Percentiles rank a stretch among this genome's conserved stretches.
Evolutionary conservation across 2,113 vertebrate species (phyloP).

Genomic region (human): DNA sequence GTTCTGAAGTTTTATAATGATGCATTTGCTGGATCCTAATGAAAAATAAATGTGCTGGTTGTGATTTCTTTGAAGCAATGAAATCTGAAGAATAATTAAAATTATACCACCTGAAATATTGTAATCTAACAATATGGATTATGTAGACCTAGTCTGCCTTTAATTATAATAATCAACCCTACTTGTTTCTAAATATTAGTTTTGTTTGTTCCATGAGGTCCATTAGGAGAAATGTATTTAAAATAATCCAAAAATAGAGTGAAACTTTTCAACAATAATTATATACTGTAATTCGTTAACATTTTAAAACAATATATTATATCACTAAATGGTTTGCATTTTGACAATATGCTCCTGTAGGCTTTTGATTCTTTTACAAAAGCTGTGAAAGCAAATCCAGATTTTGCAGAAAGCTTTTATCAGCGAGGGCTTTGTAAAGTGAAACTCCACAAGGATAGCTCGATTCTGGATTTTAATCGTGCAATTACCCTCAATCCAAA

Average conservation of each 20-base stretch:
- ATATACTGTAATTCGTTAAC: neutral
- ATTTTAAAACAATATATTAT: constrained; percentile 22
- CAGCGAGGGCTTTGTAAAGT: constrained; percentile 86
- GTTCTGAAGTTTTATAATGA: constrained; percentile 18
- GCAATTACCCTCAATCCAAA: constrained; percentile 84
- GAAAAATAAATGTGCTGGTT: neutral
- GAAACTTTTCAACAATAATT: neutral
- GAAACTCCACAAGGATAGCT: constrained; percentile 79
- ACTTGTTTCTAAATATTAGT: neutral
- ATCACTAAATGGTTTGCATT: neutral
- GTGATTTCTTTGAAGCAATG: constrained; percentile 19
- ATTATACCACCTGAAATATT: neutral
- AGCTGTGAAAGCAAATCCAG: constrained; percentile 82
- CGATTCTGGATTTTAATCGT: constrained; percentile 85
- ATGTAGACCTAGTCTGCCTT: neutral
- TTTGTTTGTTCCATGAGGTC: neutral
- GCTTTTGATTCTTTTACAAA: constrained; percentile 83
- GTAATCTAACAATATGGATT: neutral
- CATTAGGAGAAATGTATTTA: constrained; percentile 2
- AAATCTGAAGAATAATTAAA: constrained; percentile 27
- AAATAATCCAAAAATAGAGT: neutral
- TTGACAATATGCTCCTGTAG: constrained; percentile 72
- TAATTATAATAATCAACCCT: constrained; percentile 22
- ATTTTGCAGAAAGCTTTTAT: constrained; percentile 85
- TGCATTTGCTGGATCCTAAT: neutral